Evolutionary conservation across 1,140 invertebrate genomes (phyloP).

Genomic region (Araneus ventricosus): DNA sequence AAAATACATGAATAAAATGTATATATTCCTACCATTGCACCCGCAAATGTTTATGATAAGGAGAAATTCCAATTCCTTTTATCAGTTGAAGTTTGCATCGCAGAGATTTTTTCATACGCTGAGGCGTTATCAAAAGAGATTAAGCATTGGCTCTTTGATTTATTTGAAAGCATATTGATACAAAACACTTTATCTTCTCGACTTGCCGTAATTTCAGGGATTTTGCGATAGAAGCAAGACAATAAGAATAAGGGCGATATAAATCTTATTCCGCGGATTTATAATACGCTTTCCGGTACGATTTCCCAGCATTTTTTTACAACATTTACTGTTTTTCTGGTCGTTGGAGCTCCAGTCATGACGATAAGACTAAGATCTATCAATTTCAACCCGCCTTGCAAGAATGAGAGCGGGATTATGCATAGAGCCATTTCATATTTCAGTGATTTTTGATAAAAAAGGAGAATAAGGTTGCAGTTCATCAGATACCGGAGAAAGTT

Average conservation of each 20-base stretch:
- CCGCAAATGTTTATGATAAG: constrained; percentile 55
- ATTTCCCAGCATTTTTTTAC: constrained; percentile 46
- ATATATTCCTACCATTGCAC: not conserved
- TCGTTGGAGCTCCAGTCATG: not conserved
- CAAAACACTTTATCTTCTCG: constrained; percentile 65
- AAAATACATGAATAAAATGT: constrained; percentile 19
- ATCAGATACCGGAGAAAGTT: not conserved
- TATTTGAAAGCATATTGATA: constrained; percentile 71
- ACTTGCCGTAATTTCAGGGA: constrained; percentile 71
- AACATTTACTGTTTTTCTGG: constrained; percentile 48
- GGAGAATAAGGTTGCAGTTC: not conserved
- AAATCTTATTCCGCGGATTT: constrained; percentile 71
- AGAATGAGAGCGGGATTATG: not conserved
- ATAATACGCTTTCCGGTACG: constrained; percentile 63
- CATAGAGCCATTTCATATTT: not conserved
- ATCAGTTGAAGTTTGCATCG: constrained; percentile 61
- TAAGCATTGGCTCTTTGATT: constrained; percentile 68
- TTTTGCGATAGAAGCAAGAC: constrained; percentile 63
- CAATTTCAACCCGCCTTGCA: constrained; percentile 23
- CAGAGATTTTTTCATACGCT: not conserved
- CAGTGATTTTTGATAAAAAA: not conserved
- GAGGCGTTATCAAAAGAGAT: constrained; percentile 68
- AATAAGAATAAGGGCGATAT: constrained; percentile 67
- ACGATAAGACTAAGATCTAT: constrained; percentile 43
- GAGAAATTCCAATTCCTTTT: constrained; percentile 43